Evolutionary conservation across 2,113 vertebrate genomes (phyloP).

Genomic region (Camelus bactrianus): DNA sequence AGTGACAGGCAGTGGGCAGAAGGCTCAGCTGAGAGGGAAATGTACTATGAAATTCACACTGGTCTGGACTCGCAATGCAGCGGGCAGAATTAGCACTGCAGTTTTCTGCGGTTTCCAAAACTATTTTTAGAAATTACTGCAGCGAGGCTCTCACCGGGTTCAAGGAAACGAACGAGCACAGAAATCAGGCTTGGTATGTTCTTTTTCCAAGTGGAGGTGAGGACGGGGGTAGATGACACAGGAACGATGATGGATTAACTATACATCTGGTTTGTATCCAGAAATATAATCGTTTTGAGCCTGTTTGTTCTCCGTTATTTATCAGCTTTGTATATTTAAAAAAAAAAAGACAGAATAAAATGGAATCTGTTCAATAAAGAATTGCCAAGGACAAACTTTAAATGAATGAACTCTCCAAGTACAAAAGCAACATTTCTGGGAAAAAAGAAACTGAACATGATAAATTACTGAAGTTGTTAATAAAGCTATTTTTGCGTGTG

Average conservation of each 20-base stretch:
- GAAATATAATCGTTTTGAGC: constrained; percentile 33
- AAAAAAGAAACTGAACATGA: background rate
- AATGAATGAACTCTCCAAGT: constrained; percentile 51
- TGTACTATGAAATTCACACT: rapidly evolving
- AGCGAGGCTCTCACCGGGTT: constrained; percentile 60
- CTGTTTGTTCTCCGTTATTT: constrained; percentile 53
- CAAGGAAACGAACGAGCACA: constrained; percentile 59
- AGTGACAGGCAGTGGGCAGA: background rate
- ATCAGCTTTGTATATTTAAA: constrained; percentile 44
- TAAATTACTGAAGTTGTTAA: constrained; percentile 23
- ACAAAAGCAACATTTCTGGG: constrained; percentile 51
- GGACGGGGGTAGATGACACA: background rate
- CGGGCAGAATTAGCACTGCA: constrained; percentile 15
- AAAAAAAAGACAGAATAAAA: constrained; percentile 56
- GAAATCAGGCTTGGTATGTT: background rate
- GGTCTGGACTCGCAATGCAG: background rate
- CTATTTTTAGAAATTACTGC: constrained; percentile 68
- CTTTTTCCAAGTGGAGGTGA: constrained; percentile 32
- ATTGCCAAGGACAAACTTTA: constrained; percentile 61
- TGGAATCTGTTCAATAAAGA: constrained; percentile 25
- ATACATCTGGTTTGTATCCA: constrained; percentile 61
- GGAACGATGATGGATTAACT: constrained; percentile 34
- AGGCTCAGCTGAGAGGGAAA: background rate
- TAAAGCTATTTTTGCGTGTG: background rate
- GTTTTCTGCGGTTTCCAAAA: constrained; percentile 56